Evolutionary conservation across 92 coral and sea anemone genomes (phyloP).

Genomic region (Virgularia gustaviana): DNA sequence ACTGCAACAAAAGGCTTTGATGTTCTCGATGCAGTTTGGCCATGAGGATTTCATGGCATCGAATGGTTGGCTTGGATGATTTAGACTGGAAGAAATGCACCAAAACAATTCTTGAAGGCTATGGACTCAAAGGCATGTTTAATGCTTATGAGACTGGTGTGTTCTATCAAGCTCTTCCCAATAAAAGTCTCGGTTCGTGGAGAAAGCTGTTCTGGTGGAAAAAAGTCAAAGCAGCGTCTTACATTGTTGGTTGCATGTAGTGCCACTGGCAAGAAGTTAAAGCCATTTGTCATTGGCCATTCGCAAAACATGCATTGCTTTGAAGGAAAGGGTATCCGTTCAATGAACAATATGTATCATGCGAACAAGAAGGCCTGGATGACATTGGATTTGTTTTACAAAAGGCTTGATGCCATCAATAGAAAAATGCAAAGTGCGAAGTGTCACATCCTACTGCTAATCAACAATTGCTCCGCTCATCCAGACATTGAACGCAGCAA

Average conservation of each 20-base stretch:
- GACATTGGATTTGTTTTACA: conserved; percentile 43
- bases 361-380: conserved; percentile 4
- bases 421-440: conserved; percentile 31
- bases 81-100: conserved; percentile 42
- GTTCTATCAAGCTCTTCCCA: conserved; percentile 40
- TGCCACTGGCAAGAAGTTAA: background rate
- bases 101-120: conserved; percentile 30
- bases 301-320: background rate
- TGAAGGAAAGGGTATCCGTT: background rate
- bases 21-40: conserved; percentile 35
- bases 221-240: no score
- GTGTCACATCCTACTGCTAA: conserved; percentile 48
- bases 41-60: conserved; percentile 48
- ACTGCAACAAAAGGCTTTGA: conserved; percentile 52
- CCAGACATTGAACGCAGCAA: conserved; percentile 43
- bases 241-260: no score
- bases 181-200: conserved; percentile 11
- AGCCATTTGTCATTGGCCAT: background rate
- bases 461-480: conserved; percentile 56
- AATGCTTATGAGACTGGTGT: conserved; percentile 39
- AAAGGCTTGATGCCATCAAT: conserved; percentile 47
- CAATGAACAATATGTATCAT: background rate
- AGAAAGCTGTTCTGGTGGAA: background rate
- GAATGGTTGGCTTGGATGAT: conserved; percentile 52
- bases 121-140: conserved; percentile 27